These are phyloP conservation scores for Chondrilla cf. caribensis DNA, from an alignment of 37 sponge, comb jelly and placozoan species.

Conservation along the genomic window DNA sequence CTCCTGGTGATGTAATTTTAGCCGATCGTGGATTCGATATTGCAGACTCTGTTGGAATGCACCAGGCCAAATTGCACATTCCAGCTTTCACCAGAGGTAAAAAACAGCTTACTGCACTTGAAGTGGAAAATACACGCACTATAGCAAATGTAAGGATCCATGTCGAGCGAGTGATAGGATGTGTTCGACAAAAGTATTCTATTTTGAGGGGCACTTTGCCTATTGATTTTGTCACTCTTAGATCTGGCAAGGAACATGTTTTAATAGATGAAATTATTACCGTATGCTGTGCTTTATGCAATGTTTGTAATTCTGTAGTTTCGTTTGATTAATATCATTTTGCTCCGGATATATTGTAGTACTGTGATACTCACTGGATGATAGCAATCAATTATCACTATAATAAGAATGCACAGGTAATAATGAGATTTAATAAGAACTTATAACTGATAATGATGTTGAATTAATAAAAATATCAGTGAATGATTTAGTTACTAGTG, in stretches of 20 bases:
- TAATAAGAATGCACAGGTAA: no score
- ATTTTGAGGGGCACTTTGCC: slow-evolving; percentile 50
- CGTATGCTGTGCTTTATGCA: slow-evolving; percentile 62
- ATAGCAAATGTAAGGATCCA: slow-evolving; percentile 84
- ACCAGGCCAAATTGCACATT: slow-evolving; percentile 44
- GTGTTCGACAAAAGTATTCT: slow-evolving; percentile 48
- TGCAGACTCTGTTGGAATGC: slow-evolving; percentile 56
- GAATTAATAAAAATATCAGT: neutral
- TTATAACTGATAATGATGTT: no score
- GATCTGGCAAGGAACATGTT: slow-evolving; percentile 10
- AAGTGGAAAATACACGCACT: slow-evolving; percentile 55
- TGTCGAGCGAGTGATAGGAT: slow-evolving; percentile 72
- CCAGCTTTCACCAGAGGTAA: slow-evolving; percentile 76
- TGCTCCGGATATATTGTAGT: neutral
- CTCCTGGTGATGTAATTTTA: slow-evolving; percentile 70
- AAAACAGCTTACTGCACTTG: slow-evolving; percentile 40
- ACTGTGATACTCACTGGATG: neutral
- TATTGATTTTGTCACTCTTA: slow-evolving; percentile 37
- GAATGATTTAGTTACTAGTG: neutral
- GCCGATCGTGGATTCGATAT: slow-evolving; percentile 82
- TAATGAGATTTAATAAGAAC: no score
- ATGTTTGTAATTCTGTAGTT: slow-evolving; percentile 58
- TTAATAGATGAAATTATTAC: slow-evolving; percentile 41
- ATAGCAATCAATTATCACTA: no score
- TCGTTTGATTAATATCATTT: slow-evolving; percentile 59